Evolutionary conservation across 2,113 vertebrate species (phyloP).

Genomic region (Alligator mississippiensis): DNA sequence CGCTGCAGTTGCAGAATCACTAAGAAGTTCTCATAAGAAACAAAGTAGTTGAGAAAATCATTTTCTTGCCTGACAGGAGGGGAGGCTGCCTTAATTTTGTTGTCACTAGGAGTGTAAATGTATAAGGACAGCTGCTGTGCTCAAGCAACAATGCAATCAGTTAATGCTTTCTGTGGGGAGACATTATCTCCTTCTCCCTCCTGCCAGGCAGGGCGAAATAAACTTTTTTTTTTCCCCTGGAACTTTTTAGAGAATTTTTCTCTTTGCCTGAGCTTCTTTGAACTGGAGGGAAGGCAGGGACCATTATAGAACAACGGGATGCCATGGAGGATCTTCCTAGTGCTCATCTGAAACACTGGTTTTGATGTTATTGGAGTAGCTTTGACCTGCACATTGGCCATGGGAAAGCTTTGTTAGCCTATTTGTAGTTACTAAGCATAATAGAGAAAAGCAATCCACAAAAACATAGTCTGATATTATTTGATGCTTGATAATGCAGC

Average conservation of each 20-base stretch:
- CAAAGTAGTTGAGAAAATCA: slow-evolving; percentile 73
- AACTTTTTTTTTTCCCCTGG: slow-evolving; percentile 49
- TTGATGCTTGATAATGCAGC: neutral
- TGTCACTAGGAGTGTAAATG: slow-evolving; percentile 80
- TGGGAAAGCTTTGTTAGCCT: neutral
- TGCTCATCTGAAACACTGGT: rapidly evolving
- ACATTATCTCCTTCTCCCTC: slow-evolving; percentile 74
- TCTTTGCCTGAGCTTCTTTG: neutral
- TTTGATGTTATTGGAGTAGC: neutral
- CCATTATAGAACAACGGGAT: neutral
- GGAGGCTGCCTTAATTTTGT: slow-evolving; percentile 78
- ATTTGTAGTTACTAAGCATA: neutral
- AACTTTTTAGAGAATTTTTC: slow-evolving; percentile 40
- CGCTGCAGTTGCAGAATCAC: neutral
- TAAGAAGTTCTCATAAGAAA: slow-evolving; percentile 67
- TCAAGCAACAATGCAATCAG: slow-evolving; percentile 79
- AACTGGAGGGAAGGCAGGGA: neutral
- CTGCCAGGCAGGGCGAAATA: slow-evolving; percentile 72
- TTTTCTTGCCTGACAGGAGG: slow-evolving; percentile 74
- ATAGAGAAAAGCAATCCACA: neutral
- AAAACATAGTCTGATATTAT: neutral
- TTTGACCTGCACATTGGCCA: rapidly evolving
- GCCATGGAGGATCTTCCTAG: neutral
- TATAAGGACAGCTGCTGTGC: slow-evolving; percentile 80
- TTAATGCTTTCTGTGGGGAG: slow-evolving; percentile 79